A percentile compares a stretch with the other conserved stretches of the same genome.
Evolutionary conservation across 1,140 invertebrate genomes (phyloP).

Genomic region (Ceratosolen solmsi): DNA sequence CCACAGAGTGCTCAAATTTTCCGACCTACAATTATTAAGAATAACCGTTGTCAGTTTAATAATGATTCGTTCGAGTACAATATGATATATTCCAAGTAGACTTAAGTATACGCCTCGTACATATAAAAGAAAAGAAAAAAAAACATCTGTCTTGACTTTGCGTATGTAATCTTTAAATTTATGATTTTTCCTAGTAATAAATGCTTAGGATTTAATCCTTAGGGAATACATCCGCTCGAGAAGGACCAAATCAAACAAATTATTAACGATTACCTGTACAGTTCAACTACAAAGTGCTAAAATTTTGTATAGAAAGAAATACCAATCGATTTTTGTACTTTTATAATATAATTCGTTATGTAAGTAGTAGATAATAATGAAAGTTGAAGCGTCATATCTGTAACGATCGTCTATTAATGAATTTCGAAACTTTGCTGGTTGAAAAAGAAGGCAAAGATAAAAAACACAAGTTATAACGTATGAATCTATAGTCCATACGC

Average conservation of each 20-base stretch:
- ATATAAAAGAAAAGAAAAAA: background rate
- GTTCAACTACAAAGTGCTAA: background rate
- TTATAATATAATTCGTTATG: no score
- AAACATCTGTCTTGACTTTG: conserved; percentile 33
- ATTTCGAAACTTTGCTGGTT: no score
- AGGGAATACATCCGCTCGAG: conserved; percentile 21
- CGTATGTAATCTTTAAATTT: conserved; percentile 38
- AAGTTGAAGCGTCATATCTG: no score
- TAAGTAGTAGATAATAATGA: no score
- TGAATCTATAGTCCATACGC: no score
- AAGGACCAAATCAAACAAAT: conserved; percentile 18
- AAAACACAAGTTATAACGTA: no score
- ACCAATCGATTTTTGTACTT: no score
- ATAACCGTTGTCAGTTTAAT: conserved; percentile 18
- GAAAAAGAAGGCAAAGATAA: no score
- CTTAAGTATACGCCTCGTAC: background rate
- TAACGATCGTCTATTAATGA: no score
- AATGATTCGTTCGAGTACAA: conserved; percentile 13
- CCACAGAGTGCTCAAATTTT: background rate
- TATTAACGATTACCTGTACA: background rate
- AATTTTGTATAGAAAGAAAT: background rate
- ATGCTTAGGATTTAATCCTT: conserved; percentile 20
- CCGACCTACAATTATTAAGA: background rate
- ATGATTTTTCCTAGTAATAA: conserved; percentile 20
- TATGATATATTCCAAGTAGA: conserved; percentile 4